phyloP scores from a whole-genome alignment of 2,113 vertebrate genomes.

The Halcyon senegalensis region DNA sequence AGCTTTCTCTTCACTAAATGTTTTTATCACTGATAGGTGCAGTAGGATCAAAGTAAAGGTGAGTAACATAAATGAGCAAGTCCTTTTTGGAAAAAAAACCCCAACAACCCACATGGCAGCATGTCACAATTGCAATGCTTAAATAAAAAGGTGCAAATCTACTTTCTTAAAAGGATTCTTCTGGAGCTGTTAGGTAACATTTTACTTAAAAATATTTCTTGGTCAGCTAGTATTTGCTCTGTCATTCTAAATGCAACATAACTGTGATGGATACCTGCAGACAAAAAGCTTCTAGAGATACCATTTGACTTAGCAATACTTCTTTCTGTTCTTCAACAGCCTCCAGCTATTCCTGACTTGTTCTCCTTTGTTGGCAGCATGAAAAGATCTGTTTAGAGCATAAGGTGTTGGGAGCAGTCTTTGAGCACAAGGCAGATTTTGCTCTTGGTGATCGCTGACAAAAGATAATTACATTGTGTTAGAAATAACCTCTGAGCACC shows the following conservation, averaged over 20 bases:
- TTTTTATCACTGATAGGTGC: not conserved
- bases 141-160: not conserved
- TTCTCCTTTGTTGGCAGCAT: not conserved
- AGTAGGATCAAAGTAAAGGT: not conserved
- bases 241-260: not conserved
- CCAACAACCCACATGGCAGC: not conserved
- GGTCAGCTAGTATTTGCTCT: not conserved
- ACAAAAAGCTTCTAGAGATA: not conserved
- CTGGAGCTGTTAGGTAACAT: not conserved
- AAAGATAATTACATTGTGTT: slow-evolving; percentile 28
- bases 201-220: not conserved
- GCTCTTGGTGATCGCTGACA: not conserved
- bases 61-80: not conserved
- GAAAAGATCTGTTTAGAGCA: slow-evolving; percentile 29
- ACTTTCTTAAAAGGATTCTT: not conserved
- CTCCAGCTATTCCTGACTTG: slow-evolving; percentile 9
- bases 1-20: not conserved
- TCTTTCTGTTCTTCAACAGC: not conserved
- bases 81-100: not conserved
- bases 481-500: not conserved
- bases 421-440: not conserved
- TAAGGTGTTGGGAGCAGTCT: slow-evolving; percentile 19
- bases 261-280: not conserved
- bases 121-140: not conserved
- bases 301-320: not conserved